These are phyloP conservation scores for Neosilurus mollespiculum DNA, from an alignment of 2,797 vertebrate genomes.

Conservation along the genomic window DNA sequence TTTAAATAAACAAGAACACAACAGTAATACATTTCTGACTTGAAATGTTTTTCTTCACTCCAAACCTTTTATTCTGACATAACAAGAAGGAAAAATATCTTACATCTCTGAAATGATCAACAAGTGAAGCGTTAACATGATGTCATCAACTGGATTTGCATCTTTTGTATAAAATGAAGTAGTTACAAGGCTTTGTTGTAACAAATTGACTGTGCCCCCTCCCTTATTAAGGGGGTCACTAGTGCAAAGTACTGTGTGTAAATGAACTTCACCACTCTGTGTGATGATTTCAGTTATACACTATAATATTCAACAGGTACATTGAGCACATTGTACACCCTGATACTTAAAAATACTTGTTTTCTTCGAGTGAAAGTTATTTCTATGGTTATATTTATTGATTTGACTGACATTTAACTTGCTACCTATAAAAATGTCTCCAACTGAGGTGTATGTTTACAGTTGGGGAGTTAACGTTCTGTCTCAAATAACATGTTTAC, in stretches of 20 bases:
- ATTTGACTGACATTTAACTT: background rate
- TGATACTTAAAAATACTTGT: background rate
- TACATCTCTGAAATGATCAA: constrained; percentile 10
- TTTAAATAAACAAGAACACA: constrained; percentile 73
- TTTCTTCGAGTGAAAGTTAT: background rate
- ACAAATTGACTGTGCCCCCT: constrained; percentile 67
- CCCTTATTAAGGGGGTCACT: constrained; percentile 64
- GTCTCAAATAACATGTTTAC: background rate
- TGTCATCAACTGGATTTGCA: constrained; percentile 17
- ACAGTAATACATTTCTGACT: constrained; percentile 66
- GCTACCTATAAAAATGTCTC: background rate
- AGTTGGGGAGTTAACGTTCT: background rate
- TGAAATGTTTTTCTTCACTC: constrained; percentile 58
- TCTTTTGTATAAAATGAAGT: constrained; percentile 48
- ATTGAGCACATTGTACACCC: too few relatives aligned
- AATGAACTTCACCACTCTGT: constrained; percentile 69
- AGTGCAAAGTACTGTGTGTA: constrained; percentile 82
- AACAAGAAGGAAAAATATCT: constrained; percentile 3
- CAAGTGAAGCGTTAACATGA: constrained; percentile 26
- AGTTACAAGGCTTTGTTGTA: constrained; percentile 68
- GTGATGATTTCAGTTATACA: background rate
- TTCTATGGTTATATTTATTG: background rate
- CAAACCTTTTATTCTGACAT: constrained; percentile 15
- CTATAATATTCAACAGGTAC: background rate
- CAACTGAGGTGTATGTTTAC: background rate